These are phyloP conservation scores for Lepilemur ruficaudatus DNA, from an alignment of 2,797 vertebrate species.

Conservation along the genomic window DNA sequence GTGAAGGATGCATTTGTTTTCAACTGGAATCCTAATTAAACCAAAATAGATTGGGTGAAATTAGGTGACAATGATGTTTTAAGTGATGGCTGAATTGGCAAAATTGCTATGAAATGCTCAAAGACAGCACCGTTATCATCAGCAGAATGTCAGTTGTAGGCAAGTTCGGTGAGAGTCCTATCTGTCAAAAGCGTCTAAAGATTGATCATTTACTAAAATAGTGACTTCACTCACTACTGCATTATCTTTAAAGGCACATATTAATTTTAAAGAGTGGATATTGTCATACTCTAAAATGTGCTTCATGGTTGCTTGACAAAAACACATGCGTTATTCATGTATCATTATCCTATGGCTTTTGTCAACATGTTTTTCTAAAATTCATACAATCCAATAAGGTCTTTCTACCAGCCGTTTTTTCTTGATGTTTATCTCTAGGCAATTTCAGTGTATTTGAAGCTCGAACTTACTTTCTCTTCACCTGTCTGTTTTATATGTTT, in stretches of 20 bases:
- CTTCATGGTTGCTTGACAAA: background rate
- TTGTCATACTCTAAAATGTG: background rate
- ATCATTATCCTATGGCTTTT: background rate
- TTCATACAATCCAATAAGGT: background rate
- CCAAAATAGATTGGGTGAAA: background rate
- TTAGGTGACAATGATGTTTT: background rate
- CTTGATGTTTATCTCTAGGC: background rate
- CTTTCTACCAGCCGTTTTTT: background rate
- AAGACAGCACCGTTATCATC: background rate
- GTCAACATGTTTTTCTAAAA: conserved; percentile 3
- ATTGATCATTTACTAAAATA: background rate
- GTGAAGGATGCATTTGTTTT: background rate
- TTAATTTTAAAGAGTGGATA: background rate
- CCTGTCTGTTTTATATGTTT: background rate
- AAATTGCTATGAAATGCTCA: background rate
- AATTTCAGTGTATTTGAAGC: background rate
- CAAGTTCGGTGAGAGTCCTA: background rate
- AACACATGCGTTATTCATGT: background rate
- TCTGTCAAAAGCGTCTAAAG: background rate
- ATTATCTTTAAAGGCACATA: background rate
- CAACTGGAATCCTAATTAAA: background rate
- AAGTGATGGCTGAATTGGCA: background rate
- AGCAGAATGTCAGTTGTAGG: background rate
- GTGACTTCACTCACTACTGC: background rate
- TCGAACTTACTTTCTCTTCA: background rate